Evolutionary conservation across 2,113 vertebrate genomes (phyloP).

Genomic region (Pomatostomus ruficeps): DNA sequence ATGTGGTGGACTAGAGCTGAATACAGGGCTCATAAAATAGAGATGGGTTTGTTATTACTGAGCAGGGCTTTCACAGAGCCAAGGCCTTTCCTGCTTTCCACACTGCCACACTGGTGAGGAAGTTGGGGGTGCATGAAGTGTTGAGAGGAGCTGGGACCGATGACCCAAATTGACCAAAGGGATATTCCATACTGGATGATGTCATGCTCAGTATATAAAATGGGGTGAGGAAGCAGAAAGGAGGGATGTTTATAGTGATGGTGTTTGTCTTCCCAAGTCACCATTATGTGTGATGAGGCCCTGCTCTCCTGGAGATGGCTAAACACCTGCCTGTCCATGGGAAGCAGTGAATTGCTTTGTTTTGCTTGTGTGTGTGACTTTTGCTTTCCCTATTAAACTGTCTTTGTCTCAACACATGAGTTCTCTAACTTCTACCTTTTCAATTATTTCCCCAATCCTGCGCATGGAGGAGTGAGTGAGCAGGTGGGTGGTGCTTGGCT

Average conservation of each 20-base stretch:
- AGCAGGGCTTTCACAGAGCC: neutral
- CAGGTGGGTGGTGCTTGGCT: neutral
- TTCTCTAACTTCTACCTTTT: neutral
- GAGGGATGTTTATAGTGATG: neutral
- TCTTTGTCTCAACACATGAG: neutral
- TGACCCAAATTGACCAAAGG: neutral
- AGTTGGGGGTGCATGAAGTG: no score
- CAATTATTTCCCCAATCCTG: neutral
- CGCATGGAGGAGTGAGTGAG: neutral
- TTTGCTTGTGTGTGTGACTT: neutral
- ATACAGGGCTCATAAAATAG: neutral
- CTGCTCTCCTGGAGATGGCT: neutral
- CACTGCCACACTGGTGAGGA: neutral
- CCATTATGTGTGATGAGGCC: accelerated
- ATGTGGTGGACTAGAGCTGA: neutral
- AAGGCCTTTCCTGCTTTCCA: neutral
- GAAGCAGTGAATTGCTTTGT: neutral
- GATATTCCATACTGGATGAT: neutral
- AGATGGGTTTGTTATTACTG: neutral
- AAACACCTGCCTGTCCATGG: neutral
- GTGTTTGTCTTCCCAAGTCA: neutral
- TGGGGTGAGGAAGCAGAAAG: neutral
- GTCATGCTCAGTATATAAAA: neutral
- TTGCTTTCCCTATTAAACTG: neutral
- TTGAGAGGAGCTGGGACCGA: neutral